Evolutionary conservation across 2,888 invertebrate genomes (phyloP).

Genomic region (Mesodorylaimus sp.): DNA sequence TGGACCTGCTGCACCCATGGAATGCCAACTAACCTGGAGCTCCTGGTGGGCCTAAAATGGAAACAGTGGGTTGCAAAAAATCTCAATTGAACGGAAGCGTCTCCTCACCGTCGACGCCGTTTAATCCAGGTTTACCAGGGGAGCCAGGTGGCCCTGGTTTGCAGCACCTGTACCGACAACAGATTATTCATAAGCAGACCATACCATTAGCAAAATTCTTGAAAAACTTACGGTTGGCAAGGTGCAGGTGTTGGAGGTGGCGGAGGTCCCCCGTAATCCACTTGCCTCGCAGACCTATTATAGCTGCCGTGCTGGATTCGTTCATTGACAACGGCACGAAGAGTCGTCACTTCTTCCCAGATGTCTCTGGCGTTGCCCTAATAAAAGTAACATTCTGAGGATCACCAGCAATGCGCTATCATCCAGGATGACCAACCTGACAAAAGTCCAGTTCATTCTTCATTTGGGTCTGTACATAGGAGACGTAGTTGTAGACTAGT

Average conservation of each 20-base stretch:
- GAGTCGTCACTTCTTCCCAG: neutral
- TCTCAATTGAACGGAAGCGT: no score
- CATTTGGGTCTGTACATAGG: neutral
- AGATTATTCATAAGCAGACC: no score
- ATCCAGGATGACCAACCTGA: conserved; percentile 4
- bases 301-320: neutral
- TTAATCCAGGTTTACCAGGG: neutral
- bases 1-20: no score
- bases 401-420: neutral
- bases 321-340: neutral
- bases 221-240: neutral
- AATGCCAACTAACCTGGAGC: no score
- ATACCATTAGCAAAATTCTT: no score
- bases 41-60: conserved; percentile 5
- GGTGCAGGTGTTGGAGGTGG: no score
- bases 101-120: no score
- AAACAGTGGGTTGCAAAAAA: no score
- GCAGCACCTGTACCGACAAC: no score
- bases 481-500: conserved; percentile 8
- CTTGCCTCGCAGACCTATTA: conserved; percentile 1
- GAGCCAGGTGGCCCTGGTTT: conserved; percentile 1
- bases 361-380: neutral
- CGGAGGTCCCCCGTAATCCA: neutral
- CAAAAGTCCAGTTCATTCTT: conserved; percentile 4
- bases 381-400: neutral